These are phyloP conservation scores for Cichladusa arquata DNA, from an alignment of 2,113 vertebrate genomes.

Conservation along the genomic window DNA sequence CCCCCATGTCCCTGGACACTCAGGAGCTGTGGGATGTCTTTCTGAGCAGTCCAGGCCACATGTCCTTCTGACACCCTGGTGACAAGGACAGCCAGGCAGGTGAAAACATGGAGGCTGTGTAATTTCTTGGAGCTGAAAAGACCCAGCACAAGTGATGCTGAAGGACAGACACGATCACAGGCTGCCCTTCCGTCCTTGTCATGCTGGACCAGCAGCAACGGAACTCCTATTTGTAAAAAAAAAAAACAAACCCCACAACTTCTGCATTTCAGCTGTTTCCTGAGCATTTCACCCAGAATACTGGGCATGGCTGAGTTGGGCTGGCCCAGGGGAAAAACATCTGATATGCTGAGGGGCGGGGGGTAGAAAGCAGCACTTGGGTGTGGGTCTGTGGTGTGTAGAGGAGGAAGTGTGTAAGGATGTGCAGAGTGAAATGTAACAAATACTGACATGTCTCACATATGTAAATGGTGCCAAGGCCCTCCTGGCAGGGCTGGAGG, in stretches of 20 bases:
- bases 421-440: not conserved
- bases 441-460: not conserved
- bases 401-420: not conserved
- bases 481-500: not conserved
- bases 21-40: not conserved
- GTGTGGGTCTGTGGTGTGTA: not conserved
- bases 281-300: not conserved
- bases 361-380: not conserved
- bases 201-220: not conserved
- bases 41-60: not conserved
- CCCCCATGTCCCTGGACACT: too few relatives aligned
- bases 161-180: not conserved
- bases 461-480: not conserved
- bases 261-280: not conserved
- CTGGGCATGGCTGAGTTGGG: not conserved
- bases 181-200: not conserved
- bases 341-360: not conserved
- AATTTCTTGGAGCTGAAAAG: not conserved
- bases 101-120: not conserved
- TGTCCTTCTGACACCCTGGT: not conserved
- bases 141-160: rapidly evolving
- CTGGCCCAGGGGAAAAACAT: not conserved
- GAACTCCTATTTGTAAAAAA: not conserved
- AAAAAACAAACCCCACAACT: not conserved
- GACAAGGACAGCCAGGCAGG: not conserved